Conservation (phyloP, 2,797 vertebrate species). For the Ctenochaetus hawaiiensis region DNA sequence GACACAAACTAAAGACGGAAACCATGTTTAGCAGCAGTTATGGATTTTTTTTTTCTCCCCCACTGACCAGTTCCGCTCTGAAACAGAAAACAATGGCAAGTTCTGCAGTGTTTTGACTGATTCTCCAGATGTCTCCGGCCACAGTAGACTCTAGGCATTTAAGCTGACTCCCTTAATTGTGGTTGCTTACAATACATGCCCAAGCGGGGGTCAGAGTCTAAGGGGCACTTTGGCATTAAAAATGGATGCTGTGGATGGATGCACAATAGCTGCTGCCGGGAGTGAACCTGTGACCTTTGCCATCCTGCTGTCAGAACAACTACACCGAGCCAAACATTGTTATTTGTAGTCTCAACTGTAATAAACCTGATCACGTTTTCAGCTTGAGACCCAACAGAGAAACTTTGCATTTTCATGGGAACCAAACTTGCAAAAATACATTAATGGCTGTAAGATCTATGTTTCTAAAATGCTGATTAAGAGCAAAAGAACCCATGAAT, state of each 20-base stretch:
- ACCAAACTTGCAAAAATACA: no score
- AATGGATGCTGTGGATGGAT: conserved; percentile 1
- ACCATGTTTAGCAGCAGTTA: conserved; percentile 58
- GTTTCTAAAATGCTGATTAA: no score
- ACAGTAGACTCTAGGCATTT: background rate
- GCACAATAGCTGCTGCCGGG: conserved; percentile 18
- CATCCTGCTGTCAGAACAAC: background rate
- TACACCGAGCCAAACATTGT: background rate
- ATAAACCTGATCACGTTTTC: background rate
- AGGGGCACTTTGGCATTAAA: conserved; percentile 28
- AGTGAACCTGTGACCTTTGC: conserved; percentile 32
- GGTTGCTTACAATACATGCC: conserved; percentile 55
- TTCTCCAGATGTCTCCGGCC: conserved; percentile 82
- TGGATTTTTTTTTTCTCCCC: conserved; percentile 54
- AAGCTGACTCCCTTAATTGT: conserved; percentile 62
- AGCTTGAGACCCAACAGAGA: no score
- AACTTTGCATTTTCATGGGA: no score
- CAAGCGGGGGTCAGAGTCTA: conserved; percentile 41
- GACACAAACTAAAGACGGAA: conserved; percentile 76
- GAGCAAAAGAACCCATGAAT: no score
- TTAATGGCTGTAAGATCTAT: no score
- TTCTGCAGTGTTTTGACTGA: conserved; percentile 76
- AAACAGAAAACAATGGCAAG: conserved; percentile 78
- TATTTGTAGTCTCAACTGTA: background rate
- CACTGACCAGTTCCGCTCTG: conserved; percentile 71